Evolutionary conservation across 2,113 vertebrate genomes (phyloP).

Genomic region (Hippopotamus amphibius): DNA sequence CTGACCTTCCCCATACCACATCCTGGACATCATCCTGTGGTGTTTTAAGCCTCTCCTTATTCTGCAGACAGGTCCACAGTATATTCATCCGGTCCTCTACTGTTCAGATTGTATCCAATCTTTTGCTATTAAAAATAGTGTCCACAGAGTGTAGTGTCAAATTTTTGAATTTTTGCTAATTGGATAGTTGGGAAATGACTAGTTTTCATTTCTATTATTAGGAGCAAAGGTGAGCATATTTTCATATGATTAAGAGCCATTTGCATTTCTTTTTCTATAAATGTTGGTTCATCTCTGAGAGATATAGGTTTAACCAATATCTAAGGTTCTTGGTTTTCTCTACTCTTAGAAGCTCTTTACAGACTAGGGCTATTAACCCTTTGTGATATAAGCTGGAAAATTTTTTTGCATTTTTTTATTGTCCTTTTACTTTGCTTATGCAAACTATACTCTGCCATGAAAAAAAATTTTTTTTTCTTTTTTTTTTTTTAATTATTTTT

Average conservation of each 20-base stretch:
- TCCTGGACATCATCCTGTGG: neutral
- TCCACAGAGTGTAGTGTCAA: neutral
- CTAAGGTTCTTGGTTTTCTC: neutral
- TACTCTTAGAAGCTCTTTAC: neutral
- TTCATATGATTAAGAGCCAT: neutral
- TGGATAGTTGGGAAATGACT: neutral
- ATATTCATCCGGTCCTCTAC: neutral
- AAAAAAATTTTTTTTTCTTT: neutral
- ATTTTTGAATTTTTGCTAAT: neutral
- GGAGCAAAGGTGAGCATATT: neutral
- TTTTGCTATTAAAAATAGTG: neutral
- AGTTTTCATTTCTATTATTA: slow-evolving; percentile 11
- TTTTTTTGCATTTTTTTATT: neutral
- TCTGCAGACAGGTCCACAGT: neutral
- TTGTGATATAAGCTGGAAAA: neutral
- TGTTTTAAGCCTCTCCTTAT: neutral
- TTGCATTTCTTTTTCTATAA: neutral
- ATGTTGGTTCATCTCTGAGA: neutral
- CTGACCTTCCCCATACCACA: neutral
- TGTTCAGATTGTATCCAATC: neutral
- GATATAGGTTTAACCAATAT: neutral
- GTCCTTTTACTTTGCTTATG: neutral
- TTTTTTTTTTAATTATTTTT: too few species aligned
- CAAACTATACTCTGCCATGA: neutral
- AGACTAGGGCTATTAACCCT: neutral